phyloP scores from a whole-genome alignment of 2,113 vertebrate genomes.

The Vireo altiloquus region DNA sequence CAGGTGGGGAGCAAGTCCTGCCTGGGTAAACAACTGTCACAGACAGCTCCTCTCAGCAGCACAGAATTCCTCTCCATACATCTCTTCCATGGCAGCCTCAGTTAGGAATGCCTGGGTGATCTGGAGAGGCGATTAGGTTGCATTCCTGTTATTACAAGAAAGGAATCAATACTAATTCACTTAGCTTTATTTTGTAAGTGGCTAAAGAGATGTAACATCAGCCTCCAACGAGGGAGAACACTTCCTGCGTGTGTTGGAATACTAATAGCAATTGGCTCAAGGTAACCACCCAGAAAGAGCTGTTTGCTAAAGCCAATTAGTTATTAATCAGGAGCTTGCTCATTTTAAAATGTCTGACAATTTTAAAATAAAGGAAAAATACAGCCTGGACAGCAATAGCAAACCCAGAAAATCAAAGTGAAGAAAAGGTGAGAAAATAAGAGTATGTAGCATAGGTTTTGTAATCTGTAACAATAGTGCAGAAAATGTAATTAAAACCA shows the following conservation, averaged over 20 bases:
- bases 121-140: neutral
- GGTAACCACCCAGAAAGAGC: neutral
- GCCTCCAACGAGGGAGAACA: neutral
- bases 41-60: neutral
- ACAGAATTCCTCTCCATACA: neutral
- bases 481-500: neutral
- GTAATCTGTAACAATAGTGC: neutral
- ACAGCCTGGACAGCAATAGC: neutral
- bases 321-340: neutral
- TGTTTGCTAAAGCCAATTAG: neutral
- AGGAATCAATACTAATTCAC: constrained; percentile 43
- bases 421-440: neutral
- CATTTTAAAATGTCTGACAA: neutral
- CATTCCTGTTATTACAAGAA: neutral
- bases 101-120: constrained; percentile 4
- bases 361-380: neutral
- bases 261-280: neutral
- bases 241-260: neutral
- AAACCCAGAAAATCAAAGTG: neutral
- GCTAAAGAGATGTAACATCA: constrained; percentile 1
- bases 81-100: neutral
- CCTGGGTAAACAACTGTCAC: neutral
- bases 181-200: constrained; percentile 27
- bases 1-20: neutral
- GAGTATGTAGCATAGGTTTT: neutral